Evolutionary conservation across 2,888 invertebrate genomes (phyloP).

Genomic region (Epirrita christyi): DNA sequence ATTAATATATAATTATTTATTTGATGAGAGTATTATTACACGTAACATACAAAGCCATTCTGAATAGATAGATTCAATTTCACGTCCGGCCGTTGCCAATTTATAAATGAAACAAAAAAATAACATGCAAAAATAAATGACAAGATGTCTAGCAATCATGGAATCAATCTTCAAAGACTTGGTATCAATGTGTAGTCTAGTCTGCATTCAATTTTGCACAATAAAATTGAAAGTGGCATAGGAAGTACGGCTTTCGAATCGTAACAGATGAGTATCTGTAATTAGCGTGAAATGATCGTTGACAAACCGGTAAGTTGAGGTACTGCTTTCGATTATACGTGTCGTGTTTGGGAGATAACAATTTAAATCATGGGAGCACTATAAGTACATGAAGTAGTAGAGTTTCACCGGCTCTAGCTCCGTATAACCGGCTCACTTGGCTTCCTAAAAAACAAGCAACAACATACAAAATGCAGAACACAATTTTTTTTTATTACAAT

Average conservation of each 20-base stretch:
- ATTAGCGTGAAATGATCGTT: slow-evolving; percentile 24
- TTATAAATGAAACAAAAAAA: not conserved
- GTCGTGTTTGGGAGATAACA: slow-evolving; percentile 21
- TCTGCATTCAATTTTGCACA: slow-evolving; percentile 12
- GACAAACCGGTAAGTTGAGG: slow-evolving; percentile 27
- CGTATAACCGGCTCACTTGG: too few relatives aligned
- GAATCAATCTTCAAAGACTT: not conserved
- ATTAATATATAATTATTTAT: too few relatives aligned
- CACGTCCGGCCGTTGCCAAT: not conserved
- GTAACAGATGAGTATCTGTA: slow-evolving; percentile 30
- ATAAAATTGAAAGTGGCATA: slow-evolving; percentile 36
- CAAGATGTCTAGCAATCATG: not conserved
- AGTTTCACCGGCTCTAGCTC: too few relatives aligned
- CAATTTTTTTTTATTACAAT: too few relatives aligned
- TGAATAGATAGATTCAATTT: not conserved
- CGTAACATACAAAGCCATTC: too few relatives aligned
- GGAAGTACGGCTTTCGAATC: slow-evolving; percentile 34
- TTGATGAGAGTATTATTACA: too few relatives aligned
- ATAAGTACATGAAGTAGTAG: too few relatives aligned
- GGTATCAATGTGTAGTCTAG: not conserved
- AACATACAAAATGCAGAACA: too few relatives aligned
- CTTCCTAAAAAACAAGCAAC: too few relatives aligned
- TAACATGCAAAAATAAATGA: not conserved
- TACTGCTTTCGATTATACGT: slow-evolving; percentile 15
- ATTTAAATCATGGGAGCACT: slow-evolving; percentile 7